phyloP scores from a whole-genome alignment of 2,888 invertebrate species.

The Erynnis tages region DNA sequence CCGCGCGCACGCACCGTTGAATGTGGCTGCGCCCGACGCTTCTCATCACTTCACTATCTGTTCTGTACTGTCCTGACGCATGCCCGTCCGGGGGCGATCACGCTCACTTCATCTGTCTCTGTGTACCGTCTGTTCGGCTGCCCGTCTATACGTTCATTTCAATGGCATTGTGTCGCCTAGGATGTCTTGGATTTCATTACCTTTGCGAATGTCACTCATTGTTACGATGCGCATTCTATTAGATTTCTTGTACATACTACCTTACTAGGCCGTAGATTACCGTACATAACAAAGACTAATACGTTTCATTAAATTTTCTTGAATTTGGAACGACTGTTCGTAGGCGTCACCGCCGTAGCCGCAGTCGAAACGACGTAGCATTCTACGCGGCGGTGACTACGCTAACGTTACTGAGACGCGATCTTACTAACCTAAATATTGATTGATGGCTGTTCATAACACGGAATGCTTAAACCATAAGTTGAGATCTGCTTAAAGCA shows the following conservation, averaged over 20 bases:
- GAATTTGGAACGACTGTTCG: slow-evolving; percentile 15
- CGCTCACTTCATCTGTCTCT: slow-evolving; percentile 80
- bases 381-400: slow-evolving; percentile 45
- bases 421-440: slow-evolving; percentile 54
- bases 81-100: slow-evolving; percentile 79
- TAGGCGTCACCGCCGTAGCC: slow-evolving; percentile 51
- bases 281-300: slow-evolving; percentile 44
- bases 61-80: slow-evolving; percentile 79
- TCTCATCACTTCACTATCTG: slow-evolving; percentile 81
- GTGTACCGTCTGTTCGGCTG: slow-evolving; percentile 76
- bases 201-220: slow-evolving; percentile 75
- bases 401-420: slow-evolving; percentile 40
- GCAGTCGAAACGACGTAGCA: slow-evolving; percentile 47
- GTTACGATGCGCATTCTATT: slow-evolving; percentile 77
- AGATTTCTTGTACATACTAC: slow-evolving; percentile 74
- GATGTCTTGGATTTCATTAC: slow-evolving; percentile 71
- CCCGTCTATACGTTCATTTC: slow-evolving; percentile 74
- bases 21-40: slow-evolving; percentile 81
- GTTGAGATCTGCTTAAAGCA: slow-evolving; percentile 71
- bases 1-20: slow-evolving; percentile 79
- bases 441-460: slow-evolving; percentile 75
- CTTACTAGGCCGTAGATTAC: slow-evolving; percentile 65
- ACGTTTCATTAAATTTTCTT: slow-evolving; percentile 44
- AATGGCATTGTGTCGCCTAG: slow-evolving; percentile 74
- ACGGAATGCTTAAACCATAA: slow-evolving; percentile 74